These are phyloP conservation scores for Anoncus sp. DNA, from an alignment of 2,888 invertebrate species.

Conservation along the genomic window DNA sequence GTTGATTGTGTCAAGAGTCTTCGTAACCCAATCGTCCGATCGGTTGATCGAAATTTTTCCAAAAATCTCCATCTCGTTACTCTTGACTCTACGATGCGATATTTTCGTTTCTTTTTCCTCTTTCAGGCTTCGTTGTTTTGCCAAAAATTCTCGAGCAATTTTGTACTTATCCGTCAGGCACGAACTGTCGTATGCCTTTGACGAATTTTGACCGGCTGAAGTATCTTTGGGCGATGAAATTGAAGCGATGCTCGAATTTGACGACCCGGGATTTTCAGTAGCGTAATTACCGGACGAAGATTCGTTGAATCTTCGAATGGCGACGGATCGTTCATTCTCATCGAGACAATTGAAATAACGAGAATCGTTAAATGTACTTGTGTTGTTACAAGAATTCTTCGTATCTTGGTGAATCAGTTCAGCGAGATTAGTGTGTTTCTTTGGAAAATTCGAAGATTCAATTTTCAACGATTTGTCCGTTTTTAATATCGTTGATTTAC, in stretches of 20 bases:
- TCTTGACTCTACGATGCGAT: background rate
- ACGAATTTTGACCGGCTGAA: background rate
- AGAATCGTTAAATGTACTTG: background rate
- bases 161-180: constrained; percentile 19
- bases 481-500: constrained; percentile 36
- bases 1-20: background rate
- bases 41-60: constrained; percentile 3
- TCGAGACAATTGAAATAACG: constrained; percentile 3
- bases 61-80: background rate
- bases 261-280: constrained; percentile 47
- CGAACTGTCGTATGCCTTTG: constrained; percentile 6
- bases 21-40: background rate
- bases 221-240: background rate
- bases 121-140: background rate
- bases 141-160: constrained; percentile 12
- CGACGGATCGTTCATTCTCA: background rate
- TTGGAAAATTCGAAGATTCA: constrained; percentile 17
- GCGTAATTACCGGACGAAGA: constrained; percentile 43
- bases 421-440: constrained; percentile 28
- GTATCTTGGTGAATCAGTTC: constrained; percentile 31
- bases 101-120: background rate
- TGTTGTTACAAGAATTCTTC: background rate
- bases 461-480: constrained; percentile 38
- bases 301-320: constrained; percentile 19
- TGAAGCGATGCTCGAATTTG: constrained; percentile 46